Percentiles rank a stretch among this genome's conserved stretches.
Evolutionary conservation across 37 sponge, comb jelly and placozoan species (phyloP).

Genomic region (Ephydatia muelleri): DNA sequence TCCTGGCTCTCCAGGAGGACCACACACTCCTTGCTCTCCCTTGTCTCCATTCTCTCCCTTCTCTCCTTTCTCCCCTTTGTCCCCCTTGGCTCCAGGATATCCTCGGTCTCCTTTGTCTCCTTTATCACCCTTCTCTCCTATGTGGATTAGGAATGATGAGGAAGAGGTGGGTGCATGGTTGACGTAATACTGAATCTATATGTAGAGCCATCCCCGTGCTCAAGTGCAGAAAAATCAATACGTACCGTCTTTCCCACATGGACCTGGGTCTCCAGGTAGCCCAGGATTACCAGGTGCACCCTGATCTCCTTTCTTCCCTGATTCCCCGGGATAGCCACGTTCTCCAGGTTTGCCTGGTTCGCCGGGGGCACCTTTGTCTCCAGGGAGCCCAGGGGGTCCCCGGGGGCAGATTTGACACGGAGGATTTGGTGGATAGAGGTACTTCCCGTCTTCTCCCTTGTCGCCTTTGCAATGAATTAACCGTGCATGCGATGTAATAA

Average conservation of each 20-base stretch:
- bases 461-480: background rate
- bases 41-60: background rate
- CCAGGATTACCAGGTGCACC: slow-evolving; percentile 46
- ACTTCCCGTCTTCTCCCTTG: too few relatives aligned
- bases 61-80: background rate
- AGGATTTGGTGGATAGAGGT: too few relatives aligned
- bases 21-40: background rate
- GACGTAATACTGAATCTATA: background rate
- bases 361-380: too few relatives aligned
- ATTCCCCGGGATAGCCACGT: too few relatives aligned
- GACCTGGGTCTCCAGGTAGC: slow-evolving; percentile 41
- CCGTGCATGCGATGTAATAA: background rate
- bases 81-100: slow-evolving; percentile 35
- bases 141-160: background rate
- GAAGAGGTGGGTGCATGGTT: background rate
- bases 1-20: too few relatives aligned
- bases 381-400: too few relatives aligned
- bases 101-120: slow-evolving; percentile 63
- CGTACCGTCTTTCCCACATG: background rate
- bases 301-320: background rate
- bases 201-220: too few relatives aligned
- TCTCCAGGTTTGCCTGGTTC: too few relatives aligned
- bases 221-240: too few relatives aligned
- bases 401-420: too few relatives aligned
- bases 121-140: slow-evolving; percentile 44